A percentile compares a stretch with the other conserved stretches of the same genome.
Evolutionary conservation across 2,113 vertebrate genomes (phyloP).

Genomic region (Pongo pygmaeus): DNA sequence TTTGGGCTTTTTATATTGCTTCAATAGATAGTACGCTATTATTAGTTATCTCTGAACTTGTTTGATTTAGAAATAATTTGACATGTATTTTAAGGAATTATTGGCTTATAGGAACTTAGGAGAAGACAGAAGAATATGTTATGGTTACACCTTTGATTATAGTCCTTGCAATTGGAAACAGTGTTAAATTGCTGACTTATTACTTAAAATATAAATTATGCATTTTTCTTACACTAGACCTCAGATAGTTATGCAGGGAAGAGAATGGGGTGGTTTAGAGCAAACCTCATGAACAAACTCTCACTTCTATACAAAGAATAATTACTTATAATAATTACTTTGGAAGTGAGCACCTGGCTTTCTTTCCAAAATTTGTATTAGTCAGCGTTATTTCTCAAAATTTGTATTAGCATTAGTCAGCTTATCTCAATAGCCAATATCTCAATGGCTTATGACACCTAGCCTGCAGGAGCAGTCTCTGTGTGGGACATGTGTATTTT

Average conservation of each 20-base stretch:
- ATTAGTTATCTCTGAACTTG: neutral
- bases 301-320: neutral
- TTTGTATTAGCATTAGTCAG: neutral
- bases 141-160: neutral
- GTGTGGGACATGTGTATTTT: neutral
- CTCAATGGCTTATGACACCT: neutral
- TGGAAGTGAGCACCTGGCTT: neutral
- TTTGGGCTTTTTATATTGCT: neutral
- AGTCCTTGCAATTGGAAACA: neutral
- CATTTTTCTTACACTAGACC: neutral
- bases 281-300: neutral
- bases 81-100: neutral
- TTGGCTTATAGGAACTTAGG: neutral
- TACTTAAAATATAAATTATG: neutral
- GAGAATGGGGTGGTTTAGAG: neutral
- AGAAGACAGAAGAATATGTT: neutral
- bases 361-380: neutral
- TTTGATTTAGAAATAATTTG: conserved; percentile 8
- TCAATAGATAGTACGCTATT: neutral
- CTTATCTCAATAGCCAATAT: neutral
- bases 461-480: neutral
- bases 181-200: neutral
- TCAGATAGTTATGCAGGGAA: neutral
- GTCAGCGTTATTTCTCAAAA: neutral
- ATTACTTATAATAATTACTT: neutral